Evolutionary conservation across 1,140 invertebrate genomes (phyloP).

Genomic region (Holcopasites calliopsidis): DNA sequence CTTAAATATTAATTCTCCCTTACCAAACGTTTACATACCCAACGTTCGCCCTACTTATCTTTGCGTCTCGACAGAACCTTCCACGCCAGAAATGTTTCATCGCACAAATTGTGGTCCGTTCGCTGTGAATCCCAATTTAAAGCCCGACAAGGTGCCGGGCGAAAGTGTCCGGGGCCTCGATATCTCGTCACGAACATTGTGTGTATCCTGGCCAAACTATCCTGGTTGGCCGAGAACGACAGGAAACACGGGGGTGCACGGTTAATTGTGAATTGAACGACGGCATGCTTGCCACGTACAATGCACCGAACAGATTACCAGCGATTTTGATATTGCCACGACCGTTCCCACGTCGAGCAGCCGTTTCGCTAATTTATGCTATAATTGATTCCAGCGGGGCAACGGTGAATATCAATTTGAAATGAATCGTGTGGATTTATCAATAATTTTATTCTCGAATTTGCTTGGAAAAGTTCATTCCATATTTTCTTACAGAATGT

Average conservation of each 20-base stretch:
- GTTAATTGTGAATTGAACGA: constrained; percentile 51
- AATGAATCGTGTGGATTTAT: too few relatives aligned
- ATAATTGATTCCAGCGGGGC: not conserved
- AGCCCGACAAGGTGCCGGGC: not conserved
- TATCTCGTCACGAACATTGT: not conserved
- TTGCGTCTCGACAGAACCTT: not conserved
- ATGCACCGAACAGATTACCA: constrained; percentile 18
- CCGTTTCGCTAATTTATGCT: constrained; percentile 7
- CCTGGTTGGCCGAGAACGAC: not conserved
- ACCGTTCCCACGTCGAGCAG: not conserved
- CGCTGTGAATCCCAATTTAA: not conserved
- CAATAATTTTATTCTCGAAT: too few relatives aligned
- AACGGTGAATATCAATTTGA: not conserved
- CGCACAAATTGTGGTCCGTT: not conserved
- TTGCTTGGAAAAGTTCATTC: too few relatives aligned
- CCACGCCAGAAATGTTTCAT: not conserved
- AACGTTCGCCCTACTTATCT: too few relatives aligned
- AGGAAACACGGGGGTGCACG: constrained; percentile 31
- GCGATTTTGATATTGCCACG: constrained; percentile 10
- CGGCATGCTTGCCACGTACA: not conserved
- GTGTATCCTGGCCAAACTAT: constrained; percentile 22
- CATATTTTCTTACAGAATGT: too few relatives aligned
- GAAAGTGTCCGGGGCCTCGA: not conserved
- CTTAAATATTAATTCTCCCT: too few relatives aligned
- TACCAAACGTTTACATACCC: too few relatives aligned